A percentile compares a stretch with the other conserved stretches of the same genome.
Conservation (phyloP, 2,888 invertebrate genomes). For the Hirtodrosophila histrioides region DNA sequence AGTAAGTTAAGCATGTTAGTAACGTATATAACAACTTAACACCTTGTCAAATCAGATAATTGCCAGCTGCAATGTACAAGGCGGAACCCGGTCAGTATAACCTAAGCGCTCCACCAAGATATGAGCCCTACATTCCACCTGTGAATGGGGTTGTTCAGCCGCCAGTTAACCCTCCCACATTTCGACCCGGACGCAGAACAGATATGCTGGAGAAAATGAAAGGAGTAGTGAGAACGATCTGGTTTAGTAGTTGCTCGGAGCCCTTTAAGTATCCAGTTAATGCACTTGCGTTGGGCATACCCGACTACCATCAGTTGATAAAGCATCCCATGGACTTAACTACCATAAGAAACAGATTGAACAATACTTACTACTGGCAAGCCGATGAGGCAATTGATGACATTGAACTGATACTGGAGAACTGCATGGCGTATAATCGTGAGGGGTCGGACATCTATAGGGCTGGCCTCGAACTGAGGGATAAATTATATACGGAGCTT, state of each 20-base stretch:
- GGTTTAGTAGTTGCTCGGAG: conserved; percentile 10
- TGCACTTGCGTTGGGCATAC: conserved; percentile 7
- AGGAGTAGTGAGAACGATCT: conserved; percentile 9
- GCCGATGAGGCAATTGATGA: conserved; percentile 42
- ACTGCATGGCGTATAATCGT: conserved; percentile 39
- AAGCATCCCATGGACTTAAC: conserved; percentile 45
- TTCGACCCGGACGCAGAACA: conserved; percentile 32
- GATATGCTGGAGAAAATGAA: conserved; percentile 39
- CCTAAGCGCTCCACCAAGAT: not conserved
- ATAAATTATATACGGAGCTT: conserved; percentile 13
- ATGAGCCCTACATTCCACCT: conserved; percentile 16
- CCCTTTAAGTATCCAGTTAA: conserved; percentile 44
- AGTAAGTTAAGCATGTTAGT: too few relatives aligned
- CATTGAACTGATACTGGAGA: conserved; percentile 42
- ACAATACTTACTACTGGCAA: conserved; percentile 46
- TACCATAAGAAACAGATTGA: conserved; percentile 39
- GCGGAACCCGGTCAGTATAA: too few relatives aligned
- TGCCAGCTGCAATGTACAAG: too few relatives aligned
- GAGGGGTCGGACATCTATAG: conserved; percentile 17
- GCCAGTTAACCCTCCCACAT: conserved; percentile 36
- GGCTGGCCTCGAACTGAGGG: conserved; percentile 30
- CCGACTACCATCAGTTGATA: conserved; percentile 36
- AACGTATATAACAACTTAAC: too few relatives aligned
- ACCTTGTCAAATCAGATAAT: too few relatives aligned
- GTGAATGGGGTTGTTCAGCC: conserved; percentile 54